Evolutionary conservation across 1,140 invertebrate species (phyloP).

Genomic region (Leptestheria dahalacensis): DNA sequence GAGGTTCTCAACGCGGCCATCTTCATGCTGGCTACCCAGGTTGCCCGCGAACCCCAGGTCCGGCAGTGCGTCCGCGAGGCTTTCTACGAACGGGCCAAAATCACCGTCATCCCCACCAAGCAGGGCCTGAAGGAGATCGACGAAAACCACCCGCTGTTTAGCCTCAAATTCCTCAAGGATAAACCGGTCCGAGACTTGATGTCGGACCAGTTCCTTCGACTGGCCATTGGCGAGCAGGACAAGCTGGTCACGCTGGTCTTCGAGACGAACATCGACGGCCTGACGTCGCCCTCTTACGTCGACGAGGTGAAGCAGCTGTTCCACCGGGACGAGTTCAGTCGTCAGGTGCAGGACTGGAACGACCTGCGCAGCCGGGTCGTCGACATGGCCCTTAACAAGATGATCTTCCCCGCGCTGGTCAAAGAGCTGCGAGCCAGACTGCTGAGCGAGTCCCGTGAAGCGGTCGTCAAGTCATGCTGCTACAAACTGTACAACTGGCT

Average conservation of each 20-base stretch:
- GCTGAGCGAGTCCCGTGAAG: slow-evolving; percentile 74
- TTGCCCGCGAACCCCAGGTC: slow-evolving; percentile 73
- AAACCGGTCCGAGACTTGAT: slow-evolving; percentile 84
- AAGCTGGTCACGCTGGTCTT: slow-evolving; percentile 57
- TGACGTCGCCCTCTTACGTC: slow-evolving; percentile 57
- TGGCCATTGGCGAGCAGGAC: slow-evolving; percentile 71
- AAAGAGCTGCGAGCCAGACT: slow-evolving; percentile 72
- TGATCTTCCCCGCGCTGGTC: slow-evolving; percentile 75
- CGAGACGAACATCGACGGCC: slow-evolving; percentile 59
- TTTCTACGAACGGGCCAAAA: slow-evolving; percentile 77
- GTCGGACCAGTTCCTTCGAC: slow-evolving; percentile 77
- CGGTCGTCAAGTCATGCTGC: slow-evolving; percentile 65
- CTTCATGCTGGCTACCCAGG: slow-evolving; percentile 85
- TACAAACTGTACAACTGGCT: slow-evolving; percentile 81
- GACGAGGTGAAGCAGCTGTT: slow-evolving; percentile 82
- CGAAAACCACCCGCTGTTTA: slow-evolving; percentile 66
- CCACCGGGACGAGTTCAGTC: slow-evolving; percentile 81
- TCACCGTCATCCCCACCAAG: slow-evolving; percentile 72
- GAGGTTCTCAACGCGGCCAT: slow-evolving; percentile 75
- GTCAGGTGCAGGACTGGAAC: slow-evolving; percentile 94
- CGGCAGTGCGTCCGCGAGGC: slow-evolving; percentile 69
- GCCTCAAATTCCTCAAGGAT: slow-evolving; percentile 85
- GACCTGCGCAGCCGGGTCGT: slow-evolving; percentile 69
- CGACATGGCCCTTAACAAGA: slow-evolving; percentile 68
- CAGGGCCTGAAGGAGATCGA: slow-evolving; percentile 85